Evolutionary conservation across 2,888 invertebrate species (phyloP), one percentile per base, ranked within the genome.

Genomic region (Drosophila prostipennis): DNA sequence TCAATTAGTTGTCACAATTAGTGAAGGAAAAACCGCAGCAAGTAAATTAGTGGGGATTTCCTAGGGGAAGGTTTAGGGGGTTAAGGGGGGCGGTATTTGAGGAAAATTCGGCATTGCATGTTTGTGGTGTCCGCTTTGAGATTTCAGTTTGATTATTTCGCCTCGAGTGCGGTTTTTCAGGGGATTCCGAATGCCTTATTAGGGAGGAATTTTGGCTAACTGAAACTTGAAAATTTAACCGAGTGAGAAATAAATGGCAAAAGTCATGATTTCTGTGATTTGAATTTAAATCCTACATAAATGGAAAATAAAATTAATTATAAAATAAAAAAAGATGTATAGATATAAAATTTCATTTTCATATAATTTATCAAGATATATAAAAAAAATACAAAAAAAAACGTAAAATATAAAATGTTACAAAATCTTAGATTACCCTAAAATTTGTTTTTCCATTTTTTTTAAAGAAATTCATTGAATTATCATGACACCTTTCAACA

Each of bases 1-100:
- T 83, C 78, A 82, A 82, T 82, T 82, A 81, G 78, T 78, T 77
- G 72, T 63, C 67, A 70, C 78, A 82, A 79, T 82, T 77, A 74
- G 77, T 77, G 84, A 67, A 53, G 64, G 72, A 63, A 68, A 74
- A 78, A 56, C 81, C 79, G 45, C 78, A 83, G 61, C 70, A 52
- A 68, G 70, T 69, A 72, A 76, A 77, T 80, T 76, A 79, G 64
- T 61, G 70, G 34, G 49, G 39, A 64, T 48, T 26, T 56, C 23
- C 26, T 7, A 1, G 10, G 14, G 19, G 26, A 13, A n/a, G 49
- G 14, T 23, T 23, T 23, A 4, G 23, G 23, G 2, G 19, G 19
- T 19, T 19, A 19, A 19, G 3, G 19, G 36, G 29, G 7, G 0
- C n/a, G 39, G 39, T n/a, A 37, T 37, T 37, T 34, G 39, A 14